Evolutionary conservation across 2,888 invertebrate species (phyloP), one percentile per base, ranked within the genome.

Genomic region (Nysson spinosus): DNA sequence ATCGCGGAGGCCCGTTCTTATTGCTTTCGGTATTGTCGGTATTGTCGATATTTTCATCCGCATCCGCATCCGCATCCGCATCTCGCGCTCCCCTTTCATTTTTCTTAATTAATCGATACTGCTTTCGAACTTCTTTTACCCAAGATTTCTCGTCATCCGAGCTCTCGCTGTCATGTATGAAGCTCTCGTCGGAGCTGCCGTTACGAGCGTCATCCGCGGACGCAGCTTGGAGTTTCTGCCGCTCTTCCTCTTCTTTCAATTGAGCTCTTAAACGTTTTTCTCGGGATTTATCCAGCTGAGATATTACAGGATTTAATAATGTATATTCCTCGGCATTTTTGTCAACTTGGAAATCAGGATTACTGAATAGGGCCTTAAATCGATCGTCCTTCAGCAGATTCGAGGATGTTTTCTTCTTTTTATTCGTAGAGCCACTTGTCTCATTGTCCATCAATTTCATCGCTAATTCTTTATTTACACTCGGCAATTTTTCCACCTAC

Each of bases 331-430:
- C 95, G 43, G 95, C 92, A 82, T 92, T 92, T 78, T 92, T 93
- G 84, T 98, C 95, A 54, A 98, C 94, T 88, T 97, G 93, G 87
- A 95, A 99, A 83, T 97, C 96, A 7, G 96, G 93, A 89, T 99
- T 95, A 77, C 92, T 92, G 87, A 99, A 99, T 84, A 99, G 88
- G 1, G 91, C 93, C 84, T 95, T 94, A 88, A 99, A 99, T 78
- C 99, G 91, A 68, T 93, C 90, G 87, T 99, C 99, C 79, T 93
- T 90, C 56, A 99, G 89, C 9, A 98, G 88, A 81, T 90, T 92
- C 0, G 89, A 83, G 0, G 89, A 83, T 19, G 82, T 80, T 44
- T 86, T 85, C 63, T 89, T 90, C 79, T 90, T 91, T 79, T 91
- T 91, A 70, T 90, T 91, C 50, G 90, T 90, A 66, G 89, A 88